Evolutionary conservation across 2,888 invertebrate species (phyloP).

Genomic region (Synanthedon myopaeformis): DNA sequence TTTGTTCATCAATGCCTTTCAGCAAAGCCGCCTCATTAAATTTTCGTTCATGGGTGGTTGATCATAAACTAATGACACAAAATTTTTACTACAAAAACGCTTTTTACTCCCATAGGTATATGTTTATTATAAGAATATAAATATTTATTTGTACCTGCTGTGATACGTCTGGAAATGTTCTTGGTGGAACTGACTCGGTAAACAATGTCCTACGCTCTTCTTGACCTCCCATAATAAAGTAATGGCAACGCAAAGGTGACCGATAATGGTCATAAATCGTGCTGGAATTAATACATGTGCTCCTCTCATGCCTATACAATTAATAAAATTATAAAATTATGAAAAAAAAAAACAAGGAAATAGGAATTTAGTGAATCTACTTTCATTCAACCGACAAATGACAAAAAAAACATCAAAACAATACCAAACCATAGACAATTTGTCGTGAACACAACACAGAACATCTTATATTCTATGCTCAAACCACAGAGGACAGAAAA

Average conservation of each 20-base stretch:
- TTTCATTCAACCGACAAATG: neutral
- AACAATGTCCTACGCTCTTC: constrained; percentile 67
- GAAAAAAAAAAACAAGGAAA: neutral
- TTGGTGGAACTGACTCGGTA: constrained; percentile 55
- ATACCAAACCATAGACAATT: no score
- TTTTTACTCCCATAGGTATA: neutral
- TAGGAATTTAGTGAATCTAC: neutral
- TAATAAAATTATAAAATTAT: neutral
- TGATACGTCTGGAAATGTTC: constrained; percentile 68
- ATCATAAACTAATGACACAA: no score
- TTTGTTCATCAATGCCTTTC: no score
- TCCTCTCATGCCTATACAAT: constrained; percentile 46
- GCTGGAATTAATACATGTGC: constrained; percentile 72
- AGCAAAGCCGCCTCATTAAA: no score
- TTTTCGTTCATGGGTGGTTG: no score
- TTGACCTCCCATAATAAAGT: constrained; percentile 76
- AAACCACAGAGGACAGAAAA: no score
- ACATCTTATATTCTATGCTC: no score
- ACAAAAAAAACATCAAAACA: neutral
- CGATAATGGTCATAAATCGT: constrained; percentile 76
- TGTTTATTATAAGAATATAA: neutral
- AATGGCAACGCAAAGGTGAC: constrained; percentile 76
- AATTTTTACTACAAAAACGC: no score
- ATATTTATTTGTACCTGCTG: constrained; percentile 55
- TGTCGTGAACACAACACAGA: no score